phyloP scores from a whole-genome alignment of 2,113 vertebrate genomes.

The Macquaria ambigua region DNA sequence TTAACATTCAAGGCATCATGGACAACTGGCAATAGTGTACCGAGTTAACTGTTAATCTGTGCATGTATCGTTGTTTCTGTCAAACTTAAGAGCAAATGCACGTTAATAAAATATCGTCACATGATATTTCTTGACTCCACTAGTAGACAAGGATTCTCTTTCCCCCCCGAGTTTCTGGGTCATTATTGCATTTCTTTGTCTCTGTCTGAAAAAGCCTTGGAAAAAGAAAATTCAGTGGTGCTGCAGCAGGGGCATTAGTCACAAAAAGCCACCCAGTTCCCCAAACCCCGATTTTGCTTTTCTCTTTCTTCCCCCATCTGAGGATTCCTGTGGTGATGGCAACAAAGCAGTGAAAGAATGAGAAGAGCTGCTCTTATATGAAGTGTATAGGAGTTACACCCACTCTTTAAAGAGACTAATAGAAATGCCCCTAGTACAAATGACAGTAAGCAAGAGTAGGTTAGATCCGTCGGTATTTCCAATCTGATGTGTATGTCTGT shows the following conservation, averaged over 20 bases:
- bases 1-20: too few species aligned
- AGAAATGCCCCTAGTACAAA: slow-evolving; percentile 2
- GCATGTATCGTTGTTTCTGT: too few species aligned
- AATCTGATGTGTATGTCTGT: not conserved
- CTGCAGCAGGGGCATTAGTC: not conserved
- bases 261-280: slow-evolving; percentile 4
- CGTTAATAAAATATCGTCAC: too few species aligned
- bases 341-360: slow-evolving; percentile 10
- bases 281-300: slow-evolving; percentile 19
- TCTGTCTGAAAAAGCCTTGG: slow-evolving; percentile 4
- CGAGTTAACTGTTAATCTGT: too few species aligned
- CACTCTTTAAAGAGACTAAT: slow-evolving; percentile 34
- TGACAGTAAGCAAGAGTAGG: not conserved
- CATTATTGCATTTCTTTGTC: slow-evolving; percentile 32
- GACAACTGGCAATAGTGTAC: too few species aligned
- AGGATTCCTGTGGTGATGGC: not conserved
- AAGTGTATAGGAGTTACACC: slow-evolving; percentile 30
- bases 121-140: not conserved
- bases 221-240: slow-evolving; percentile 9
- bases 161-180: not conserved
- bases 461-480: not conserved
- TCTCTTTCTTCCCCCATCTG: not conserved
- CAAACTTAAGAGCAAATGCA: too few species aligned
- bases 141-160: not conserved
- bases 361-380: slow-evolving; percentile 46